Percentiles rank a stretch among this genome's conserved stretches.
phyloP scores from a whole-genome alignment of 2,888 invertebrate genomes.

The Eristalis intricaria region DNA sequence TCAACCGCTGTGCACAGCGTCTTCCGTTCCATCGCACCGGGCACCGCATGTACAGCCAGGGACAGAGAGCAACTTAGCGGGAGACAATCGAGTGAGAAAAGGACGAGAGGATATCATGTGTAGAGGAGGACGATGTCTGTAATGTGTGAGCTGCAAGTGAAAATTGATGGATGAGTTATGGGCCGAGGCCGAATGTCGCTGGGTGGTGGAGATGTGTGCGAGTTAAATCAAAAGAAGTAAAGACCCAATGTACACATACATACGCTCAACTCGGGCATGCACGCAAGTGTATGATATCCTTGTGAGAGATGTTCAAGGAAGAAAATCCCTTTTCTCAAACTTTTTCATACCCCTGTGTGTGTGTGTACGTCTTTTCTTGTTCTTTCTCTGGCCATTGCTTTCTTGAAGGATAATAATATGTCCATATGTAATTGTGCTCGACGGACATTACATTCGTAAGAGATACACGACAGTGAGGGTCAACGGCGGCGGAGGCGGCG shows the following conservation, averaged over 20 bases:
- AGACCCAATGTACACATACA: constrained; percentile 65
- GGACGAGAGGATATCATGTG: constrained; percentile 36
- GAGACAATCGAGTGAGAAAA: constrained; percentile 30
- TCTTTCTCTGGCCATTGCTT: not conserved
- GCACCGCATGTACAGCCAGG: not conserved
- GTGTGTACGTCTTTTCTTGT: constrained; percentile 3
- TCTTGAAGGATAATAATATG: constrained; percentile 61
- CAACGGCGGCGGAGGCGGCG: not conserved
- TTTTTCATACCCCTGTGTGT: not conserved
- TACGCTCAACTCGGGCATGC: constrained; percentile 37
- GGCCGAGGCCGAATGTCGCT: constrained; percentile 40
- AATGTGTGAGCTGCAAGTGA: constrained; percentile 73
- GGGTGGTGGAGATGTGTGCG: constrained; percentile 68
- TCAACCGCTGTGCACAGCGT: constrained; percentile 11
- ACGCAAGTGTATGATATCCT: constrained; percentile 48
- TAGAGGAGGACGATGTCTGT: constrained; percentile 38
- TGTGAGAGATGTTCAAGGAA: constrained; percentile 2
- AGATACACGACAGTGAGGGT: not conserved
- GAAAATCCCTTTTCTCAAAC: constrained; percentile 33
- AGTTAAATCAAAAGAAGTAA: constrained; percentile 72
- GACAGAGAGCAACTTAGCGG: not conserved
- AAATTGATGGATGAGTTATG: constrained; percentile 81
- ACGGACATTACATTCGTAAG: constrained; percentile 57
- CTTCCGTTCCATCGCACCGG: not conserved
- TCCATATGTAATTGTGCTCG: constrained; percentile 71